Evolutionary conservation across 2,113 vertebrate genomes (phyloP).

Genomic region (Neolamprologus brichardi): DNA sequence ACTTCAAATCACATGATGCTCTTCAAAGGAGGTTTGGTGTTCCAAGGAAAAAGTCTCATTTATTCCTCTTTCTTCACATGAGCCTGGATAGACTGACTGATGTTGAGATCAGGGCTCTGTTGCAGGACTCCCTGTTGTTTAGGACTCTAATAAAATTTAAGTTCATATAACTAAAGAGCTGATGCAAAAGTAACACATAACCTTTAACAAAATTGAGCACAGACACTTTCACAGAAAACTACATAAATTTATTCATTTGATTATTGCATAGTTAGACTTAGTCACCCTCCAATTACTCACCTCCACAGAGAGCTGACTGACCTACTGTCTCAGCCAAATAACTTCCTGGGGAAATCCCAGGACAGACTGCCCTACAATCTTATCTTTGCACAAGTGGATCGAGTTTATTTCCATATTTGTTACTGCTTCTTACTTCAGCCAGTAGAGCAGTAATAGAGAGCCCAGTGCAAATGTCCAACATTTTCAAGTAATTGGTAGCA

Average conservation of each 20-base stretch:
- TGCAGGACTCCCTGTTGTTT: not conserved
- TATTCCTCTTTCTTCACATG: not conserved
- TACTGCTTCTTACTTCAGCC: not conserved
- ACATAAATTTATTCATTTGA: not conserved
- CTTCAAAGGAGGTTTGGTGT: not conserved
- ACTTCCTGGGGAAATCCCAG: not conserved
- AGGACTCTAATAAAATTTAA: too few species aligned
- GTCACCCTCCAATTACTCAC: not conserved
- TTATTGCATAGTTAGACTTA: not conserved
- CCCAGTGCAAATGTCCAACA: not conserved
- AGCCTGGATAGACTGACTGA: not conserved
- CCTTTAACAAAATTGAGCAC: not conserved
- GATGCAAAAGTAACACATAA: not conserved
- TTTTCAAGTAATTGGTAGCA: not conserved
- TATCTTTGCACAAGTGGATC: not conserved
- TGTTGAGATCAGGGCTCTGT: accelerated
- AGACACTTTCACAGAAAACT: not conserved
- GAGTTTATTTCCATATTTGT: not conserved
- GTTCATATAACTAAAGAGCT: not conserved
- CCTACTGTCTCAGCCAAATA: not conserved
- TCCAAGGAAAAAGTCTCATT: not conserved
- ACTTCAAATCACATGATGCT: not conserved
- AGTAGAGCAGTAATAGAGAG: not conserved
- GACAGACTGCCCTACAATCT: not conserved
- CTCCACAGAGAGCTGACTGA: not conserved